phyloP scores from a whole-genome alignment of 2,888 invertebrate species.

The Periphyllus acericola region DNA sequence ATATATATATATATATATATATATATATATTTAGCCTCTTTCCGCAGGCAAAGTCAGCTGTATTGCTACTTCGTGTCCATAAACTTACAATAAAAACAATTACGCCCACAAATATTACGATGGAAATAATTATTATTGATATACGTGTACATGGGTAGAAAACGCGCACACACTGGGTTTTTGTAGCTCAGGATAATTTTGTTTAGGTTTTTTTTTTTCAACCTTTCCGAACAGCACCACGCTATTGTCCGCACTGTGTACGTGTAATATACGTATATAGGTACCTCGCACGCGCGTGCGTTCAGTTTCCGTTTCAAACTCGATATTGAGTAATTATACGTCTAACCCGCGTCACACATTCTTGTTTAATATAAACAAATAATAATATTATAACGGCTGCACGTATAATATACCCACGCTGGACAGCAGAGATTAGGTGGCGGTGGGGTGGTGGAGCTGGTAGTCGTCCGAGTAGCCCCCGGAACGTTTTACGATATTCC shows the following conservation, averaged over 20 bases:
- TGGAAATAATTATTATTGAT: background rate
- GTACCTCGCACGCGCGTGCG: background rate
- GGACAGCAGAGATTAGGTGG: no score
- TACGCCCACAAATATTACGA: constrained; percentile 33
- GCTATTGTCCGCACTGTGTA: background rate
- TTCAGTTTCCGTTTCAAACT: background rate
- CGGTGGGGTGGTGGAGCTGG: background rate
- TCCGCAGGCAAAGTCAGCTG: background rate
- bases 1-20: no score
- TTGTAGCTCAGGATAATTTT: background rate
- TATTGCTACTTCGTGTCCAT: constrained; percentile 39
- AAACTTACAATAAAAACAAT: constrained; percentile 46
- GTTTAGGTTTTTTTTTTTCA: background rate
- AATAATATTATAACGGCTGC: background rate
- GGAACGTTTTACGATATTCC: no score
- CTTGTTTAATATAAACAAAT: background rate
- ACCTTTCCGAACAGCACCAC: background rate
- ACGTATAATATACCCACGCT: no score
- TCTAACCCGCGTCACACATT: background rate
- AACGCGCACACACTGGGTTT: background rate
- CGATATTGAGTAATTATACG: background rate
- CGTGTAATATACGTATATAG: background rate
- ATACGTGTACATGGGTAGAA: background rate
- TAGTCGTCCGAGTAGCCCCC: no score
- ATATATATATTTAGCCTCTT: background rate